Base-by-base conservation (phyloP, 35 echinoderm and acorn worm species). In the Lytechinus pictus region DNA sequence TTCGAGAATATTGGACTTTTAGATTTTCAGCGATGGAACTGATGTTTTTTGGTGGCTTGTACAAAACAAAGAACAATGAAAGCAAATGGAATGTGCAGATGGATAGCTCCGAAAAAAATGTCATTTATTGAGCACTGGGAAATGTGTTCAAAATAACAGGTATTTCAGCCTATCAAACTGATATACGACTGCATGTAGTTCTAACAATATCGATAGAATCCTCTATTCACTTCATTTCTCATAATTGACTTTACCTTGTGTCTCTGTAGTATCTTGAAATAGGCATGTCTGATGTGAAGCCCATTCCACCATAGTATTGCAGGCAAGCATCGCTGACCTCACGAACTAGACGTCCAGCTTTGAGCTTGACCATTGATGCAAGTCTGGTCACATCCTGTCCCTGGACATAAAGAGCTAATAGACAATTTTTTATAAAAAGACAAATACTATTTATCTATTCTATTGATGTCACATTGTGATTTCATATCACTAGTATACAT, bases 231-330 rank as follows among this genome's bases (percentile, higher is more conserved):
- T 58, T 58, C 19, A 79, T 7, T 79, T 24, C 5, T 79, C 0
- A 14, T 79, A 79, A 24, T 79, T 79, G 66, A 24, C 16, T 94
- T 94, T 94, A 97, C 98, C 98, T 97, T 55, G 87, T 91, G 95
- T 99, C 98, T 21, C 97, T 72, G 95, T 95, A 99, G 86, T 94
- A 96, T 96, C 97, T 97, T 44, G 97, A 98, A 92, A 99, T 94
- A 9, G 92, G 89, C 71, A 95, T 86, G 27, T 99, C 98, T 51
- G 52, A 27, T 27, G 98, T 97, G 88, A 96, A 99, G 9, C 98
- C 98, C 98, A 99, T 99, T 44, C 97, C 98, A 91, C 98, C 98
- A 95, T 96, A 99, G 94, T 92, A 99, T 94, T 99, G 98, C 54
- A 99, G 57, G 71, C 98, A 99, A 3, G 97, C 91, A 96, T 99